Evolutionary conservation across 1,140 invertebrate species (phyloP), one percentile per base, ranked within the genome.

Genomic region (Drosophila navojoa): DNA sequence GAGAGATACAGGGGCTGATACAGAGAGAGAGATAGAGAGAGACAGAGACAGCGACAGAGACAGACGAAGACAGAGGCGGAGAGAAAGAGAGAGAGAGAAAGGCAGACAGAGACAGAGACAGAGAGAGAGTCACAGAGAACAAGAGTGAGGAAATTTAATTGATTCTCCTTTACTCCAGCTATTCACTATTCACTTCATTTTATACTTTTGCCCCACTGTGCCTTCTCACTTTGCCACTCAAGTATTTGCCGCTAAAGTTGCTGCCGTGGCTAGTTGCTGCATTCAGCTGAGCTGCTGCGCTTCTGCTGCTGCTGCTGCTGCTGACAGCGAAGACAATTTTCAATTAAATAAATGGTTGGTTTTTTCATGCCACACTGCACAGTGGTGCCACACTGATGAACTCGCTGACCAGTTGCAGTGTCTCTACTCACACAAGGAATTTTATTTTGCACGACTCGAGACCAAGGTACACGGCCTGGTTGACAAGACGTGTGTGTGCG

Each of bases 281-380:
- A 49, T 29, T 49, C 47, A 53, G 71, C 40, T 52, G 45, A 58
- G 59, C 81, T 85, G 81, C 57, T 54, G 32, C 32, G 7, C 78
- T 52, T 54, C 81, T 85, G 81, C 57, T 54, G 32, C 32, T 32
- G 82, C 57, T 54, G 29, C 29, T 32, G 32, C 7, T 32, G 75
- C 67, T 87, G 81, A 85, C 81, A 85, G 81, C 82, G 68, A 72
- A 85, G 81, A 85, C 81, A 85, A 85, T 85, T 85, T 85, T 85
- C 81, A 85, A 85, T 85, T 85, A 85, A 85, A 85, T 85, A 85
- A 85, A 85, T 85, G 71, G 78, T 67, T 86, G 60, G 59, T 72
- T 85, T 87, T 85, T 72, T 78, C 81, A 69, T 60, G 58, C 75
- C 76, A 72, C 3, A 6, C 59, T 16, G 64, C 81, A 80, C 81